Base-by-base conservation (phyloP, 2,797 vertebrate genomes). In the Bradypus variegatus region DNA sequence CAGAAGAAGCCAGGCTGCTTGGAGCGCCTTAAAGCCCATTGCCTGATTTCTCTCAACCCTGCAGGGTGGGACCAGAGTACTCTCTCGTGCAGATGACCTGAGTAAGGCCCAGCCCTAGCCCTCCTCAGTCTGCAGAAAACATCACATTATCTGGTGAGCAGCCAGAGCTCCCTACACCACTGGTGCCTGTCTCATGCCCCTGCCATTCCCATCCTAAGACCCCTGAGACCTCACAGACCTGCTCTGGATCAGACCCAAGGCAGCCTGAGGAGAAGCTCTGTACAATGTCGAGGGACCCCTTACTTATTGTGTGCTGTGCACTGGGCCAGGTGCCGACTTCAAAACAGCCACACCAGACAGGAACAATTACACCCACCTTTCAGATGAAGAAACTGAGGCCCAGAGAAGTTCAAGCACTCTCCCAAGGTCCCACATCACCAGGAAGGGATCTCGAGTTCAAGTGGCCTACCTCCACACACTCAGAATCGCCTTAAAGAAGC, bases 271-370 rank as follows among this genome's bases (percentile, higher is more conserved):
- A 64, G 67, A 73, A 62, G 45, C 67, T 93, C 23, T 72, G 41
- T 45, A 15, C 50, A 31, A 16, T 16, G 6, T 38, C 62, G 8
- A n/a, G 25, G 15, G 19, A 50, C 18, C 45, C 36, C n/a, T 53
- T 18, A 45, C 21, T 45, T 50, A 19, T 88, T 16, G 2, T 1
- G 10, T 58, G 55, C 15, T 0, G 0, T 0, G 7, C 4, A 33
- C 10, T 8, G 4, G 12, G 70, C 55, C 33, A 33, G 41, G 23
- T 16, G n/a, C 36, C 19, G 48, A 10, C 33, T 23, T 41, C 36
- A 33, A 41, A 64, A 9, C 5, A 65, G 31, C 50, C 6, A 0
- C 12, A 4, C 41, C 33, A 73, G 58, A n/a, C 85, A 48, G 76
- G 45, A 76, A 69, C 58, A 9, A 2, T 36, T 13, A 60, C 3